phyloP scores from a whole-genome alignment of 1,140 invertebrate species.

The Lutraria rhynchaena region DNA sequence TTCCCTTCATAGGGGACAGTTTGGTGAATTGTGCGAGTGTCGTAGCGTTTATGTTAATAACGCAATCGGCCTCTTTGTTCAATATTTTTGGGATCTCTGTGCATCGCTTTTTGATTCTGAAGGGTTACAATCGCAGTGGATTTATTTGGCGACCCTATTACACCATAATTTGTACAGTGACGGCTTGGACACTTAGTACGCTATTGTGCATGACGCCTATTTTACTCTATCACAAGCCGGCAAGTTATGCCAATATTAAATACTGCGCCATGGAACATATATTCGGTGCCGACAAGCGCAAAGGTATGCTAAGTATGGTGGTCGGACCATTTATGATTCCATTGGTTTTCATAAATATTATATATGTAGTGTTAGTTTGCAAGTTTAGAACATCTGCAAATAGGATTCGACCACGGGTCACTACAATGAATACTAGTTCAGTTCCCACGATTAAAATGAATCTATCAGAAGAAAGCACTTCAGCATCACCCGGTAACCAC shows the following conservation, averaged over 20 bases:
- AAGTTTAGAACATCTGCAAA: not conserved
- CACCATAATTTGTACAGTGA: not conserved
- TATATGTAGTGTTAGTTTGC: not conserved
- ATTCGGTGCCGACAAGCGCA: not conserved
- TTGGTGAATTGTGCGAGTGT: not conserved
- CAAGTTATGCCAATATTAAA: not conserved
- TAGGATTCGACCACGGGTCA: not conserved
- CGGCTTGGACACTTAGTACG: conserved; percentile 8
- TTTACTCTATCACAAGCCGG: not conserved
- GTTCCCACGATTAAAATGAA: too few relatives aligned
- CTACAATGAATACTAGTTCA: not conserved
- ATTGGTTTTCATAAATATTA: not conserved
- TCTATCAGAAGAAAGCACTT: too few relatives aligned
- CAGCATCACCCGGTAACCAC: too few relatives aligned
- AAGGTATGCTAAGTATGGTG: not conserved
- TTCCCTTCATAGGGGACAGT: not conserved
- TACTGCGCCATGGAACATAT: not conserved
- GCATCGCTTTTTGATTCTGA: conserved; percentile 1
- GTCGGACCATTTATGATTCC: conserved; percentile 11
- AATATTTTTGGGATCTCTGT: conserved; percentile 35
- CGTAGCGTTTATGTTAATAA: not conserved
- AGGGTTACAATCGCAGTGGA: not conserved
- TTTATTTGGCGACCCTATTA: not conserved
- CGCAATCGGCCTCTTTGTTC: conserved; percentile 22
- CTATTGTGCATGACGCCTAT: not conserved